Conservation (phyloP, 1,140 invertebrate species). For the Paracyclopina nana region DNA sequence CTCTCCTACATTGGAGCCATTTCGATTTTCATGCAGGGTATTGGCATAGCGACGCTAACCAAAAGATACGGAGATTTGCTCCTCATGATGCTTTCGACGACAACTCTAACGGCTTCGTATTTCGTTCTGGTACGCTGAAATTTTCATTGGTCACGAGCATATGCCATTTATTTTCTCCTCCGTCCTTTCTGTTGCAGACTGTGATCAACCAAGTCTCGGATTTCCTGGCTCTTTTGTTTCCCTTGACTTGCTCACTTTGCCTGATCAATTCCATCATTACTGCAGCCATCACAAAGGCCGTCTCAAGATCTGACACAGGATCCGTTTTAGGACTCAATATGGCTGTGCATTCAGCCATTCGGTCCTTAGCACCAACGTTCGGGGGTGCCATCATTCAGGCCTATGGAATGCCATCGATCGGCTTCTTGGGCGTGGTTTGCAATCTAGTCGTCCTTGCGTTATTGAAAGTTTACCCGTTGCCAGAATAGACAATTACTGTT, state of each 20-base stretch:
- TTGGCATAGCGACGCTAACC: slow-evolving; percentile 1
- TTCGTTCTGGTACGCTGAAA: slow-evolving; percentile 7
- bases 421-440: background rate
- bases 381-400: slow-evolving; percentile 3
- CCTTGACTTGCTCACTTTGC: slow-evolving; percentile 1
- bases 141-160: background rate
- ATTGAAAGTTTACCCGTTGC: no score
- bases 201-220: background rate
- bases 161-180: background rate
- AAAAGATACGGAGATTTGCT: background rate
- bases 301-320: slow-evolving; percentile 2
- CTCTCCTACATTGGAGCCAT: slow-evolving; percentile 10
- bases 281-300: slow-evolving; percentile 4
- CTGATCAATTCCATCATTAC: slow-evolving; percentile 12
- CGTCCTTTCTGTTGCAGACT: slow-evolving; percentile 10
- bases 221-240: slow-evolving; percentile 2
- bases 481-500: no score
- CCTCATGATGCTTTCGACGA: background rate
- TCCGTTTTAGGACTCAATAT: slow-evolving; percentile 13
- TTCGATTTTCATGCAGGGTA: slow-evolving; percentile 10
- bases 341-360: slow-evolving; percentile 10
- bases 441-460: background rate
- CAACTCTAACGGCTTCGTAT: background rate
- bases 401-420: slow-evolving; percentile 10
- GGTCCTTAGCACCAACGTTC: slow-evolving; percentile 12